Conservation (phyloP, 2,797 vertebrate genomes). For the Thunnus albacares region DNA sequence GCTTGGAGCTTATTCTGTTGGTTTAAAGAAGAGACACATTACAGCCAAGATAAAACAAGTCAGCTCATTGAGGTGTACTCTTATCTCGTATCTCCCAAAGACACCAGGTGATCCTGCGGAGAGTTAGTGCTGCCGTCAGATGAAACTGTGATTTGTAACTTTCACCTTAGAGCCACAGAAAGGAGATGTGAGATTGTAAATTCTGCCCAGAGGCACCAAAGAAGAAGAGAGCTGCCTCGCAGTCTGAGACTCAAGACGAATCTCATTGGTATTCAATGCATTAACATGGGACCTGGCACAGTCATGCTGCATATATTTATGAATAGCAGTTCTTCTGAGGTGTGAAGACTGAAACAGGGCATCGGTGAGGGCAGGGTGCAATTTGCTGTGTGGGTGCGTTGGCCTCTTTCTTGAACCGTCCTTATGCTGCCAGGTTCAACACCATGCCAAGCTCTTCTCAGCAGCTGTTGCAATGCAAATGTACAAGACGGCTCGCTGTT, state of each 20-base stretch:
- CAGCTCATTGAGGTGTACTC: slow-evolving; percentile 52
- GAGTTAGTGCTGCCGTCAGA: slow-evolving; percentile 51
- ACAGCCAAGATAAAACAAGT: slow-evolving; percentile 52
- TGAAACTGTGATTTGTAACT: slow-evolving; percentile 73
- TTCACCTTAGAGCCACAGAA: slow-evolving; percentile 62
- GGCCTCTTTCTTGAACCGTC: slow-evolving; percentile 38
- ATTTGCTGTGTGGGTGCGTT: slow-evolving; percentile 51
- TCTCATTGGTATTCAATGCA: slow-evolving; percentile 74
- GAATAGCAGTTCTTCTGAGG: slow-evolving; percentile 66
- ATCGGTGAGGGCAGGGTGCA: slow-evolving; percentile 43
- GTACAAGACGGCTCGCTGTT: slow-evolving; percentile 2
- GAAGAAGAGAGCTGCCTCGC: slow-evolving; percentile 43
- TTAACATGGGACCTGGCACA: slow-evolving; percentile 58
- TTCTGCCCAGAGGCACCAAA: slow-evolving; percentile 60
- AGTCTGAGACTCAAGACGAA: slow-evolving; percentile 31
- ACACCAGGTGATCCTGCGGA: slow-evolving; percentile 59
- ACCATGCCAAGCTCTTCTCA: slow-evolving; percentile 15
- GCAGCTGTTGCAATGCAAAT: slow-evolving; percentile 31
- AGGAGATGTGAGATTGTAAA: slow-evolving; percentile 51
- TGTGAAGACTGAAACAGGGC: slow-evolving; percentile 55
- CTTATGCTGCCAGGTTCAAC: slow-evolving; percentile 39
- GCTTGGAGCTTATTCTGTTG: slow-evolving; percentile 29
- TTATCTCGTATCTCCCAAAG: slow-evolving; percentile 62
- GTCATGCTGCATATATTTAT: slow-evolving; percentile 75
- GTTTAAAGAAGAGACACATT: slow-evolving; percentile 45